These are phyloP conservation scores for Xenopus petersii DNA, from an alignment of 2,797 vertebrate species.

Conservation along the genomic window DNA sequence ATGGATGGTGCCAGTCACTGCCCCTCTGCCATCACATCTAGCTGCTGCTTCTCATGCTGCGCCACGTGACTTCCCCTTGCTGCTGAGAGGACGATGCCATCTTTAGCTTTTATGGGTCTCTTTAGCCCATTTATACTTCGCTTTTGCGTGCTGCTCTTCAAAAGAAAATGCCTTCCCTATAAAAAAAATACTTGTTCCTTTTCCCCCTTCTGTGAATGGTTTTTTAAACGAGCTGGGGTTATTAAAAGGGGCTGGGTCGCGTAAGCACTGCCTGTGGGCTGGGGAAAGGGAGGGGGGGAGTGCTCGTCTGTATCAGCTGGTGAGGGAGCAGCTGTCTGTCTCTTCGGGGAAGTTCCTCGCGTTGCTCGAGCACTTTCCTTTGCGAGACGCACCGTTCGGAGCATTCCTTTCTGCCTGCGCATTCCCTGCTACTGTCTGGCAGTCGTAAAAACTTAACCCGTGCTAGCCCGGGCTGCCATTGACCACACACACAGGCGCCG, in stretches of 20 bases:
- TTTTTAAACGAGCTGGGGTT: not conserved
- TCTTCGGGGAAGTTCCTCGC: conserved; percentile 34
- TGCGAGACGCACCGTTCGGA: conserved; percentile 12
- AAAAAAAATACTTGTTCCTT: too few relatives aligned
- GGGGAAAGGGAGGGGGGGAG: conserved; percentile 1
- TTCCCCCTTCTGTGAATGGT: too few relatives aligned
- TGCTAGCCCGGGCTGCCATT: not conserved
- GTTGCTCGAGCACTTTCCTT: conserved; percentile 11
- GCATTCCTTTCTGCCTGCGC: conserved; percentile 42
- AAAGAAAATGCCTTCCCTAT: too few relatives aligned
- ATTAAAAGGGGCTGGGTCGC: not conserved
- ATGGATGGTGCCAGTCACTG: too few relatives aligned
- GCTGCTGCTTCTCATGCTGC: too few relatives aligned
- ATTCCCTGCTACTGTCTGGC: conserved; percentile 17
- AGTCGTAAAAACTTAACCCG: conserved; percentile 11
- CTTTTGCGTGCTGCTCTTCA: too few relatives aligned
- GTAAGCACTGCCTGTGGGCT: conserved; percentile 20
- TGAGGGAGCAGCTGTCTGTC: conserved; percentile 32
- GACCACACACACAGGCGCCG: too few relatives aligned
- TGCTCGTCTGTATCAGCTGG: conserved; percentile 27
- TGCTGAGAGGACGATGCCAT: too few relatives aligned
- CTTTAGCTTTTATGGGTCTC: too few relatives aligned
- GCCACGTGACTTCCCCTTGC: too few relatives aligned
- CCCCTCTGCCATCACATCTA: too few relatives aligned
- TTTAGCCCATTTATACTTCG: too few relatives aligned